Percentiles rank a stretch among this genome's conserved stretches.
Evolutionary conservation across 2,113 vertebrate genomes (phyloP).

Genomic region (Crotophaga sulcirostris): DNA sequence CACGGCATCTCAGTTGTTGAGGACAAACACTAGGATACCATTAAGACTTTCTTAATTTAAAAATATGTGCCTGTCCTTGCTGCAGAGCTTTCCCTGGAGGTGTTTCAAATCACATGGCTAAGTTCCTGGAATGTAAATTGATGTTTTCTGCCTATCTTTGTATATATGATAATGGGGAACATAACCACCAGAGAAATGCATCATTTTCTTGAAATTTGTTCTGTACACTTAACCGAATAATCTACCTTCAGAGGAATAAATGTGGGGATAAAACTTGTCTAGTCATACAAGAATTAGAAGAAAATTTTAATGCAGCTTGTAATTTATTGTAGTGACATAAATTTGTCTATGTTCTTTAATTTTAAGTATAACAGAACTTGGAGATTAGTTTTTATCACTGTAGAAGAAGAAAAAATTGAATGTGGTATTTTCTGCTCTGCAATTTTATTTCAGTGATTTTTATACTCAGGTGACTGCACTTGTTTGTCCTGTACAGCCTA

Average conservation of each 20-base stretch:
- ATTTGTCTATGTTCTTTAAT: background rate
- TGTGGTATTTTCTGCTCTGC: fast-evolving
- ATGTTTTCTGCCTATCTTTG: background rate
- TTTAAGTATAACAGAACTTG: background rate
- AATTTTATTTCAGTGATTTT: background rate
- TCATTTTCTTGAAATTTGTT: background rate
- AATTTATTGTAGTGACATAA: background rate
- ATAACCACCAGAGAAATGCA: no score
- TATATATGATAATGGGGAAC: background rate
- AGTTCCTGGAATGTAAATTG: background rate
- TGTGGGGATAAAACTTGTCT: background rate
- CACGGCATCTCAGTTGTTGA: fast-evolving
- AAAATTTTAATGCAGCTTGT: background rate
- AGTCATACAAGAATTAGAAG: background rate
- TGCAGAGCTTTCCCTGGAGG: background rate
- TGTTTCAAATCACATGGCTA: background rate
- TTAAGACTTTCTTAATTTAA: background rate
- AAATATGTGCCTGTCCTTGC: background rate
- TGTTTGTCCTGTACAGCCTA: background rate
- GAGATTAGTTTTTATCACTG: background rate
- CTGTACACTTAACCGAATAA: background rate
- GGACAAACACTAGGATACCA: background rate
- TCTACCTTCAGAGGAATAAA: background rate
- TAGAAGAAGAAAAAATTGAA: background rate
- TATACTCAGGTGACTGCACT: background rate